Base-by-base conservation (phyloP, 2,113 vertebrate species). In the Dicentrarchus labrax region DNA sequence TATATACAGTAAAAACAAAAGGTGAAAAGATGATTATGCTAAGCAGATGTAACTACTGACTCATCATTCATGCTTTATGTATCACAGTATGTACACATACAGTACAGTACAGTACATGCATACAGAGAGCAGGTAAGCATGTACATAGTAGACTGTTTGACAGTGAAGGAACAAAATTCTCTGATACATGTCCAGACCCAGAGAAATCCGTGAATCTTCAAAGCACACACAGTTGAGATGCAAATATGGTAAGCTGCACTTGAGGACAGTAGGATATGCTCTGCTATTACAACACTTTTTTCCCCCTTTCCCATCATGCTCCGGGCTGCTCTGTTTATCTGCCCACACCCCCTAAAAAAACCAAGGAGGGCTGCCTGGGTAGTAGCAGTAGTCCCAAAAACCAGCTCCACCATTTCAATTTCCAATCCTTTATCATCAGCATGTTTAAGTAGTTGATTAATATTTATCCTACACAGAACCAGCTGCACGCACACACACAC, bases 281-380 rank as follows among this genome's bases (percentile, higher is more conserved):
- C 54, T 72, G 76, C 89, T 90, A 84, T 92, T 93, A 90, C 83
- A 87, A 89, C 92, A 84, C 68, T 79, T 81, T 76, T 73, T 61
- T 79, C 51, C 67, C 67, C 5, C 12, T 45, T 47, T 76, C 69
- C 80, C 83, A 80, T 61, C 80, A 86, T 90, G 91, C 90, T 85
- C 82, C 64, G n/a, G 85, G 92, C 89, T 87, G 68, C 83, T 91
- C 85, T 91, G 92, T 93, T 95, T 95, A 94, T 93, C 92, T 90
- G 75, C 78, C 69, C 65, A 51, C 71, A 45, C 21, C 45, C 75
- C 19, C 8, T 39, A 36, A 72, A 78, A 80, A 86, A 88, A 71
- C 67, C 83, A 85, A 60, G 74, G 64, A 83, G 76, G 79, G 72
- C 54, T 72, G 64, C 54, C 61, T 74, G 36, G 9, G 45, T 50